phyloP scores from a whole-genome alignment of 1,140 invertebrate genomes.

The Drosophila hydei region DNA sequence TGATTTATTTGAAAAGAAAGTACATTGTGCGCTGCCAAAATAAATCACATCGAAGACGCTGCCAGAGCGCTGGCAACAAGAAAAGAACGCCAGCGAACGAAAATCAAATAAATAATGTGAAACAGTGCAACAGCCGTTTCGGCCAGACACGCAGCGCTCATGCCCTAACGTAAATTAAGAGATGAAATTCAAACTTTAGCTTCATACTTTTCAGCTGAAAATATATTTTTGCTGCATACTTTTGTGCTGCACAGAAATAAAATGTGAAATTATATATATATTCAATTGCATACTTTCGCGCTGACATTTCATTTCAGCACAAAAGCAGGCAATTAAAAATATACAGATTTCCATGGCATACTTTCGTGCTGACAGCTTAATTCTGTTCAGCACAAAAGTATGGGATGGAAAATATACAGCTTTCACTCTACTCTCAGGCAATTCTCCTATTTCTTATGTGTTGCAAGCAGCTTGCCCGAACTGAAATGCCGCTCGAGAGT shows the following conservation, averaged over 20 bases:
- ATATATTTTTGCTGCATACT: too few relatives aligned
- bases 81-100: conserved; percentile 39
- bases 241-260: neutral
- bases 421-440: neutral
- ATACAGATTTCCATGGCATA: too few relatives aligned
- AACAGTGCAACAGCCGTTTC: conserved; percentile 19
- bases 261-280: too few relatives aligned
- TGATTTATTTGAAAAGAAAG: conserved; percentile 82
- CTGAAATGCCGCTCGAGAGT: neutral
- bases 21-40: conserved; percentile 77
- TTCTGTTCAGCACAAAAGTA: conserved; percentile 2
- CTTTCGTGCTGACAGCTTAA: too few relatives aligned
- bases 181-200: too few relatives aligned
- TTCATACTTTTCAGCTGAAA: too few relatives aligned
- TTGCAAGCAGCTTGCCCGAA: conserved; percentile 4
- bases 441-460: neutral
- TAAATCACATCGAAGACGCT: conserved; percentile 78
- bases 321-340: too few relatives aligned
- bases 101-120: conserved; percentile 55
- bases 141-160: neutral
- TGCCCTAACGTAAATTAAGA: too few relatives aligned
- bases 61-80: conserved; percentile 27
- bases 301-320: too few relatives aligned
- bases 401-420: neutral
- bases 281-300: too few relatives aligned